Base-by-base conservation (phyloP, 37 sponge, comb jelly and placozoan genomes). In the Cladorhizidae sp. region DNA sequence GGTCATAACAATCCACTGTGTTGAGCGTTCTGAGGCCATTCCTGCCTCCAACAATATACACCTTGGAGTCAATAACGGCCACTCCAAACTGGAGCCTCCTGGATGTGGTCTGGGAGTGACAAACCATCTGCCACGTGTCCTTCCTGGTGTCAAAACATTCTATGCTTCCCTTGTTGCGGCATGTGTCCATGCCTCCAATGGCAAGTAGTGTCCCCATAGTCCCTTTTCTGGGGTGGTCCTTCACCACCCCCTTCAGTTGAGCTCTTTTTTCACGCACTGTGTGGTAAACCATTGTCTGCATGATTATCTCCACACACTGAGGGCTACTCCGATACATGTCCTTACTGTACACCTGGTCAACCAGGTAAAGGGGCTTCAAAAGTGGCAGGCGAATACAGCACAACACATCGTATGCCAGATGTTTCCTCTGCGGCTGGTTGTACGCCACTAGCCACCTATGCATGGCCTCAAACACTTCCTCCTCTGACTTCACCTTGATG, bases 11-110 rank as follows among this genome's bases (percentile, higher is more conserved):
- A 23, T 87, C 84, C 31, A 91, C 92, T n/a, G 84, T 80, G 42
- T 91, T 91, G 38, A 91, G 73, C 9, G 92, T 91, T 50, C 82
- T 52, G 0, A 91, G 72, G 14, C 92, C 92, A 74, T 91, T 87
- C 69, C 92, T 70, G 1, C 92, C 92, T 43, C 92, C 92, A 23
- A 91, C 92, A 29, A 87, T 67, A 40, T 80, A 87, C 28, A 91
- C 71, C 26, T 45, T 41, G 15, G 75, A 61, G 42, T 64, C 37
- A 39, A 91, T 55, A 0, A 91, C 85, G 1, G 92, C 82, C 32
- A 83, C 50, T 55, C 92, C 92, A 55, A 86, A 91, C 76, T 91
- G 92, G 20, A 91, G 88, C 5, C 92, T 49, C 51, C 71, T 77
- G 31, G 63, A 80, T 17, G 76, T 52, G 14, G 77, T 25, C 59